phyloP scores from a whole-genome alignment of 2,888 invertebrate genomes.

The Philopedon plagiatum region DNA sequence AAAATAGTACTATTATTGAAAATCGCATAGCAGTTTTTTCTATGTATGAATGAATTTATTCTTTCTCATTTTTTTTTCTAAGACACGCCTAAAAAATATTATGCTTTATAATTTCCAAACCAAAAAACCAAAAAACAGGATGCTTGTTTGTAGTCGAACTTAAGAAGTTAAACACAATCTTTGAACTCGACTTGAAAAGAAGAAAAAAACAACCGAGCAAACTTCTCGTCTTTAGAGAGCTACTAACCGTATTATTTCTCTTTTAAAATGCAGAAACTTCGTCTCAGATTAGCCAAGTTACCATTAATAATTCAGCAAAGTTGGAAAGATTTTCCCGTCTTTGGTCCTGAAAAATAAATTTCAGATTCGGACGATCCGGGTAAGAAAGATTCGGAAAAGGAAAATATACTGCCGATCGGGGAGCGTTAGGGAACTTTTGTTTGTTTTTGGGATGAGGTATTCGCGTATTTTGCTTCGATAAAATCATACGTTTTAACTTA shows the following conservation, averaged over 20 bases:
- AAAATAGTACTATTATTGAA: no score
- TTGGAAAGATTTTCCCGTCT: constrained; percentile 57
- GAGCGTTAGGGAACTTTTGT: constrained; percentile 29
- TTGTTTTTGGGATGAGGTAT: constrained; percentile 34
- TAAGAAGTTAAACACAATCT: constrained; percentile 12
- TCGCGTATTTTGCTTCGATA: constrained; percentile 9
- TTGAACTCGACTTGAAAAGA: constrained; percentile 3
- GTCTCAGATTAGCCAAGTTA: constrained; percentile 62
- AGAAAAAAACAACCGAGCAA: constrained; percentile 18
- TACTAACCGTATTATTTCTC: constrained; percentile 49
- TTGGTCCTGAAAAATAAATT: constrained; percentile 48
- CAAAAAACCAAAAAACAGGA: no score
- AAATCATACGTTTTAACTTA: constrained; percentile 7
- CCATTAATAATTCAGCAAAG: constrained; percentile 62
- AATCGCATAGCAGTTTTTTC: no score
- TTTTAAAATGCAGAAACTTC: constrained; percentile 57
- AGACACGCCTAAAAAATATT: no score
- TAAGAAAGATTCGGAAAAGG: constrained; percentile 38
- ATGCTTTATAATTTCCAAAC: no score
- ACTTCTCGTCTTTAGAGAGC: constrained; percentile 34
- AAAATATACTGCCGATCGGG: constrained; percentile 39
- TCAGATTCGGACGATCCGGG: constrained; percentile 32
- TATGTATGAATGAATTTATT: no score
- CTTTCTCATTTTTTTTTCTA: no score
- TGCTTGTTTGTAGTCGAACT: not conserved